phyloP scores from a whole-genome alignment of 2,113 vertebrate species.

The Coregonus clupeaformis region DNA sequence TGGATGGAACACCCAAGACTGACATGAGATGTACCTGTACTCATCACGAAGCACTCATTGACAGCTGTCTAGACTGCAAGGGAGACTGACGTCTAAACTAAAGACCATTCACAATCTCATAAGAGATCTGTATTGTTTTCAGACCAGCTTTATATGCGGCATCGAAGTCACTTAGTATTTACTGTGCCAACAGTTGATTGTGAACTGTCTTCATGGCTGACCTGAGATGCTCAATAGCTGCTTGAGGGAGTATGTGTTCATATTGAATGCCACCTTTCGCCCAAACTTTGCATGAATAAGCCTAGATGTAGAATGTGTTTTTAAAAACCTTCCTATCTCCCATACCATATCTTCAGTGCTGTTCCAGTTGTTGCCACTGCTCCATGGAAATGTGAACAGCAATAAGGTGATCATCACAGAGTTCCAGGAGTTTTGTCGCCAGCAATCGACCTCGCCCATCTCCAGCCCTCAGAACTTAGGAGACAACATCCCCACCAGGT shows the following conservation, averaged over 20 bases:
- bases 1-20: no score
- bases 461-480: constrained; percentile 48
- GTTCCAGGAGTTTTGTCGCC: constrained; percentile 89
- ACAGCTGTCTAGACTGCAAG: neutral
- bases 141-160: neutral
- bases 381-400: constrained; percentile 92
- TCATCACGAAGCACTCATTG: no score
- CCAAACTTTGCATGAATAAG: no score
- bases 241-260: neutral
- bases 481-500: constrained; percentile 83
- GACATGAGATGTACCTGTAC: no score
- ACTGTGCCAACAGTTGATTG: neutral
- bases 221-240: no score
- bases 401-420: constrained; percentile 91
- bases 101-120: neutral
- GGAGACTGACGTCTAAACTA: neutral
- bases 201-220: neutral
- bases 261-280: neutral
- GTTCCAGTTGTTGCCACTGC: constrained; percentile 83
- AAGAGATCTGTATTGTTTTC: neutral
- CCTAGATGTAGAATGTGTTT: no score
- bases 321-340: no score
- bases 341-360: constrained; percentile 41
- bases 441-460: constrained; percentile 48
- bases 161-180: neutral